Evolutionary conservation across 2,888 invertebrate genomes (phyloP).

Genomic region (Pilophorus perplexus): DNA sequence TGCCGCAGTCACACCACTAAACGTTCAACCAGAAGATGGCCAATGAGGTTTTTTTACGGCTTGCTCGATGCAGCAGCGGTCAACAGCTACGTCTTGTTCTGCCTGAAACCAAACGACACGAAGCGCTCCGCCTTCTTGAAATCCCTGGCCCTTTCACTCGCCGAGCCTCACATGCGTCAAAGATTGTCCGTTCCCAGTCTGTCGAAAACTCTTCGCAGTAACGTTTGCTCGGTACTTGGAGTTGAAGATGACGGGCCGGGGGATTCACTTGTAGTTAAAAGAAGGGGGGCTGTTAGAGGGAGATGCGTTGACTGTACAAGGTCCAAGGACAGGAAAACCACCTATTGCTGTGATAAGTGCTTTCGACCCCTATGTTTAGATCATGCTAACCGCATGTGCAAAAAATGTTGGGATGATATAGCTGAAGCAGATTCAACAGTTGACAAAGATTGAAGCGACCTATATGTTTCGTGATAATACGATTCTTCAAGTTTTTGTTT

Average conservation of each 20-base stretch:
- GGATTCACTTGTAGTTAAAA: too few species aligned
- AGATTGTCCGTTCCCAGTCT: background rate
- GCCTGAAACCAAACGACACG: background rate
- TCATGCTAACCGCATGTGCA: too few species aligned
- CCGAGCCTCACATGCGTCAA: background rate
- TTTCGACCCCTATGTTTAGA: too few species aligned
- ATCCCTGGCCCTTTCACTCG: background rate
- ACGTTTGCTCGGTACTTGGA: background rate
- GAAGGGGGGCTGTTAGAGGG: too few species aligned
- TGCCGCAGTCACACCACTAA: constrained; percentile 26
- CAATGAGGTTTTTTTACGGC: constrained; percentile 32
- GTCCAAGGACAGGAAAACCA: too few species aligned
- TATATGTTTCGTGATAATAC: too few species aligned
- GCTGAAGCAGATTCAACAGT: too few species aligned
- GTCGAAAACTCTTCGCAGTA: background rate
- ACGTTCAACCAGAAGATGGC: constrained; percentile 10
- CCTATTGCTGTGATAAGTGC: too few species aligned
- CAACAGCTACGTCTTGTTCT: constrained; percentile 27
- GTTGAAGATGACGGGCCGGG: background rate
- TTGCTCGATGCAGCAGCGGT: constrained; percentile 21
- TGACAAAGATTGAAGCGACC: too few species aligned
- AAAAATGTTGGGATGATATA: too few species aligned
- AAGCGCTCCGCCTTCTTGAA: background rate
- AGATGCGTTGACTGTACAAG: too few species aligned
- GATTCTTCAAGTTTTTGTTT: too few species aligned